phyloP scores from a whole-genome alignment of 2,797 vertebrate species.

The Percopsis omiscomaycus region DNA sequence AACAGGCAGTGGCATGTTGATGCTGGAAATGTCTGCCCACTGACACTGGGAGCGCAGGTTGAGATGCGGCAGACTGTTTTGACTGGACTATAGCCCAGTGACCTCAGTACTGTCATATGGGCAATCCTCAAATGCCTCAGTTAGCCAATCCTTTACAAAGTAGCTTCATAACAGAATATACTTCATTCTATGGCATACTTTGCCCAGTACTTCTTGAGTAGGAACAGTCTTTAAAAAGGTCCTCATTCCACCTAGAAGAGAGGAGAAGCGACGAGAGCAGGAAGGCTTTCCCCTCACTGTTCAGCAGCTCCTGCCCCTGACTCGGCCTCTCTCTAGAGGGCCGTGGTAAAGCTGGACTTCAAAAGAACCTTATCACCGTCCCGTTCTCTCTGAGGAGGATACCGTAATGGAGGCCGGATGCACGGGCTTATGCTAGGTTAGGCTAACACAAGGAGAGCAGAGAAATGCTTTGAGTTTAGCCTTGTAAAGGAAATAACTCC shows the following conservation, averaged over 20 bases:
- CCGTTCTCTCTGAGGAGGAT: slow-evolving; percentile 54
- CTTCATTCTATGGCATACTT: neutral
- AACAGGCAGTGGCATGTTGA: slow-evolving; percentile 63
- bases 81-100: slow-evolving; percentile 53
- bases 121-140: too few species aligned
- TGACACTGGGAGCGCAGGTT: slow-evolving; percentile 65
- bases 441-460: slow-evolving; percentile 60
- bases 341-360: slow-evolving; percentile 59
- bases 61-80: slow-evolving; percentile 59
- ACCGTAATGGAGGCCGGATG: slow-evolving; percentile 72
- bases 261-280: slow-evolving; percentile 13
- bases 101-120: slow-evolving; percentile 8
- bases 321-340: slow-evolving; percentile 31
- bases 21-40: slow-evolving; percentile 75
- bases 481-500: slow-evolving; percentile 71
- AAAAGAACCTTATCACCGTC: slow-evolving; percentile 62
- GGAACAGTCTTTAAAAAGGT: neutral
- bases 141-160: too few species aligned
- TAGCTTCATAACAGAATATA: neutral
- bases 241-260: neutral
- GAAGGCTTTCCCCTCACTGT: slow-evolving; percentile 6
- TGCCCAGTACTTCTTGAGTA: neutral
- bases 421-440: slow-evolving; percentile 61
- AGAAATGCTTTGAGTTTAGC: slow-evolving; percentile 75
- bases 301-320: slow-evolving; percentile 22